Evolutionary conservation across 2,113 vertebrate genomes (phyloP).

Genomic region (Myrmecobius fasciatus): DNA sequence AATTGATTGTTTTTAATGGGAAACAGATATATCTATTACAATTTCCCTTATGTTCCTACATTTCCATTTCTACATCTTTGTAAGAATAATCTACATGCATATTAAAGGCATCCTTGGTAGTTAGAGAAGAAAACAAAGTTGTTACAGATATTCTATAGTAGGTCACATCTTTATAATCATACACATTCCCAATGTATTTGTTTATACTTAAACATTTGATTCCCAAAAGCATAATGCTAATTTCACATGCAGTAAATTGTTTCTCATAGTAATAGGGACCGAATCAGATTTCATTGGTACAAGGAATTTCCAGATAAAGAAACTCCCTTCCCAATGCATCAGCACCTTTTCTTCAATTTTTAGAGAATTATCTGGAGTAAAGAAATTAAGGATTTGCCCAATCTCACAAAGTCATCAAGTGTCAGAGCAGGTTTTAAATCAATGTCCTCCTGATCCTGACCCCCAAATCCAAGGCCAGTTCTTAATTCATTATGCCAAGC

Average conservation of each 20-base stretch:
- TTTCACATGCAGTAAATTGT: neutral
- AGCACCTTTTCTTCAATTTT: neutral
- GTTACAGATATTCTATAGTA: neutral
- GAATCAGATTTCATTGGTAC: neutral
- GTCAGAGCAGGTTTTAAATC: neutral
- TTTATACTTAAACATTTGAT: neutral
- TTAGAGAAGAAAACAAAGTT: neutral
- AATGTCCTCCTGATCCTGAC: neutral
- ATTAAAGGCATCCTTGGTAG: neutral
- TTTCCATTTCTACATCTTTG: neutral
- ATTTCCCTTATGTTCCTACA: neutral
- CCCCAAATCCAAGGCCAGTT: too few species aligned
- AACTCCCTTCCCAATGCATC: neutral
- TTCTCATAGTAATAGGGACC: neutral
- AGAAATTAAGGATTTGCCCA: neutral
- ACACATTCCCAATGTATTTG: neutral
- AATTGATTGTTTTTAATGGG: neutral
- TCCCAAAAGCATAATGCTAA: neutral
- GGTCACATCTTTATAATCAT: neutral
- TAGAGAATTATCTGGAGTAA: neutral
- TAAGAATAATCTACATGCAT: neutral
- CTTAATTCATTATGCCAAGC: neutral
- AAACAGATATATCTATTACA: neutral
- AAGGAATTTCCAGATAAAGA: neutral
- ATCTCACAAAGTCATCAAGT: neutral